A percentile compares a stretch with the other conserved stretches of the same genome.
phyloP scores from a whole-genome alignment of 2,797 vertebrate species.

The Tiaroga cobitis region DNA sequence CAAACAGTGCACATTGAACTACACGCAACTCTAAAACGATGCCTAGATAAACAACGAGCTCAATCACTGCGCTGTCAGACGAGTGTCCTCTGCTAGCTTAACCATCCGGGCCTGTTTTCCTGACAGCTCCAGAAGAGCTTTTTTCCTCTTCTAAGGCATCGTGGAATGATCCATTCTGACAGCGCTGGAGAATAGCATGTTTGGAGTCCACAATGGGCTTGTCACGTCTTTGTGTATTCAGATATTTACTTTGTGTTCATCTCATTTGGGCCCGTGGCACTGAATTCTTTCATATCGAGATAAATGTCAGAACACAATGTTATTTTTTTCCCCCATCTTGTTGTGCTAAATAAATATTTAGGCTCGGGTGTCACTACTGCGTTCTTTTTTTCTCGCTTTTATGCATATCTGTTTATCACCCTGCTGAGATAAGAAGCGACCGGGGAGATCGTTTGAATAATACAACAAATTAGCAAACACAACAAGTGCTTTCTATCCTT shows the following conservation, averaged over 20 bases:
- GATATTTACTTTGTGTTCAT: conserved; percentile 54
- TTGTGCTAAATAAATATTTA: conserved; percentile 62
- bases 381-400: conserved; percentile 47
- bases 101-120: conserved; percentile 36
- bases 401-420: conserved; percentile 67
- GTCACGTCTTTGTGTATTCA: conserved; percentile 54
- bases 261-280: conserved; percentile 25
- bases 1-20: conserved; percentile 75
- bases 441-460: conserved; percentile 71
- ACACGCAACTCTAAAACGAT: conserved; percentile 60
- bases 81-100: conserved; percentile 39
- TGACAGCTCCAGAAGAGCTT: conserved; percentile 47
- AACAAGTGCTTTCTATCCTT: conserved; percentile 63
- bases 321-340: conserved; percentile 63
- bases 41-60: conserved; percentile 69
- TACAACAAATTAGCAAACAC: conserved; percentile 70
- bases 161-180: conserved; percentile 71
- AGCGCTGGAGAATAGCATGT: conserved; percentile 49
- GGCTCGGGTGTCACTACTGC: conserved; percentile 15
- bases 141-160: conserved; percentile 56
- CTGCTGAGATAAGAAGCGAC: conserved; percentile 57
- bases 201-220: conserved; percentile 46
- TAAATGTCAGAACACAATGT: conserved; percentile 65
- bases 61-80: conserved; percentile 36
- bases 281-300: conserved; percentile 39